Conservation (phyloP, 2,113 vertebrate genomes). For the Tonatia bakeri region DNA sequence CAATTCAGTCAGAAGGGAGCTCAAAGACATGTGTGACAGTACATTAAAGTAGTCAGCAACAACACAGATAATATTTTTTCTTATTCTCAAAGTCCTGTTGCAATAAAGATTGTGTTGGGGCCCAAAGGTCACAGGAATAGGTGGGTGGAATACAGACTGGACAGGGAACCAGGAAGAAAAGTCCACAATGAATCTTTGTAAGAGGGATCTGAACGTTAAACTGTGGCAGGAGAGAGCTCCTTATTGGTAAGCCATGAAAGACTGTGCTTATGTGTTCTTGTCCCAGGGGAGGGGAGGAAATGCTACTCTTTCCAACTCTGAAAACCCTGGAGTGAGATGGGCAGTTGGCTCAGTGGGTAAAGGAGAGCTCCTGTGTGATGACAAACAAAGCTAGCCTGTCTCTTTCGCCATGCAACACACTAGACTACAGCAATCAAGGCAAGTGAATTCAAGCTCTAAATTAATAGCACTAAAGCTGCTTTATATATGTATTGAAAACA, state of each 20-base stretch:
- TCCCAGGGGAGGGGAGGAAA: neutral
- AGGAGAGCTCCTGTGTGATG: neutral
- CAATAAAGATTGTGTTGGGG: neutral
- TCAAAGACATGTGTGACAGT: conserved; percentile 10
- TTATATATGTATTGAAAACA: neutral
- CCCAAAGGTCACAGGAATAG: neutral
- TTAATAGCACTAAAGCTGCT: neutral
- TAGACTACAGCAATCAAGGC: fast-evolving
- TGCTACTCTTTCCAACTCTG: neutral
- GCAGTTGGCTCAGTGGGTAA: neutral
- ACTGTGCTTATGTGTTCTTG: neutral
- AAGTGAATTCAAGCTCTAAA: neutral
- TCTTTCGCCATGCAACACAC: neutral
- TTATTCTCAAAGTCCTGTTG: neutral
- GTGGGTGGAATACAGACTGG: neutral
- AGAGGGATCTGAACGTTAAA: neutral
- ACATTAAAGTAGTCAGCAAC: conserved; percentile 24
- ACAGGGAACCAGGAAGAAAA: neutral
- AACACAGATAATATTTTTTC: neutral
- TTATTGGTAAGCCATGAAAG: neutral
- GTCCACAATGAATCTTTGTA: neutral
- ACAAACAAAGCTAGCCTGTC: neutral
- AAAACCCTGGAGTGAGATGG: neutral
- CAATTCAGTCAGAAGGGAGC: conserved; percentile 44
- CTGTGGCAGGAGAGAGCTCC: neutral